phyloP scores from a whole-genome alignment of 2,113 vertebrate genomes.

The Symphodus melops region DNA sequence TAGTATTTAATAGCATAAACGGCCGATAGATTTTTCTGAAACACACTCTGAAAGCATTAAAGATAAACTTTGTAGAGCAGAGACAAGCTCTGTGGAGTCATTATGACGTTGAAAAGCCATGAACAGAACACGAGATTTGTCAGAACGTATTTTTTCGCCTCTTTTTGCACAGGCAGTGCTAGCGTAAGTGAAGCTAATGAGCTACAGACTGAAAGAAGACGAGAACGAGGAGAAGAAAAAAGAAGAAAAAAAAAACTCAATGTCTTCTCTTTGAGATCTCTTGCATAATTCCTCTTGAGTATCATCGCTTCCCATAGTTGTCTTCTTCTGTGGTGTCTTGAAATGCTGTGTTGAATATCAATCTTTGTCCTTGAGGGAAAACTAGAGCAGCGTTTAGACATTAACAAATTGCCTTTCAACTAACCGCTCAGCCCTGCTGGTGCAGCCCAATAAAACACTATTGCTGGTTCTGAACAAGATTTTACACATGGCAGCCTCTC shows the following conservation, averaged over 20 bases:
- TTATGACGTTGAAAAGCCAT: conserved; percentile 25
- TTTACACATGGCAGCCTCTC: conserved; percentile 66
- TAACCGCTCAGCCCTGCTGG: conserved; percentile 68
- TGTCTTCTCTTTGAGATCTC: conserved; percentile 60
- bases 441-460: conserved; percentile 66
- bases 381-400: conserved; percentile 68
- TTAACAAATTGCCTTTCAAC: conserved; percentile 81
- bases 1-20: conserved; percentile 73
- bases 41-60: conserved; percentile 39
- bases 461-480: conserved; percentile 63
- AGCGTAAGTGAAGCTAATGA: conserved; percentile 56
- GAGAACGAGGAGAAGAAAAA: conserved; percentile 30
- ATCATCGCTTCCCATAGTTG: conserved; percentile 59
- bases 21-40: conserved; percentile 44
- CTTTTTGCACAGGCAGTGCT: conserved; percentile 42
- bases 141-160: conserved; percentile 35
- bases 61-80: conserved; percentile 41
- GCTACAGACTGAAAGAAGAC: conserved; percentile 38
- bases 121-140: conserved; percentile 24
- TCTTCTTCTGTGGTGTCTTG: conserved; percentile 71
- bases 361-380: conserved; percentile 72
- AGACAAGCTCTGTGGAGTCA: conserved; percentile 19
- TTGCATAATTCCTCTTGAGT: conserved; percentile 71
- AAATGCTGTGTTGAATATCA: conserved; percentile 74
- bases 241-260: conserved; percentile 45